Evolutionary conservation across 2,113 vertebrate genomes (phyloP).

Genomic region (Uria lomvia): DNA sequence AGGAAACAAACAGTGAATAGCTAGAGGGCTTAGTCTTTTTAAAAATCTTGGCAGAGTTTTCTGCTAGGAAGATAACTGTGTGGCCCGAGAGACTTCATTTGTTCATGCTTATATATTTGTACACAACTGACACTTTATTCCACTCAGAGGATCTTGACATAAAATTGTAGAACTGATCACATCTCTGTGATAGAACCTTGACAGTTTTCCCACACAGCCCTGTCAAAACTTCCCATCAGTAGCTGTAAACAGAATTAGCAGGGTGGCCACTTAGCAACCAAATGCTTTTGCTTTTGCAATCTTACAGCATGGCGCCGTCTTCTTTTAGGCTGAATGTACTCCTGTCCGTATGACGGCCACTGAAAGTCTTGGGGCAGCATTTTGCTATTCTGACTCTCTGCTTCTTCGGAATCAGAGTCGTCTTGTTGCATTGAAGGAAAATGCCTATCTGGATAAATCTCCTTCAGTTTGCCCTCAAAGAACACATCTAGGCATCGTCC

Average conservation of each 20-base stretch:
- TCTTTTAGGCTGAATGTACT: slow-evolving; percentile 89
- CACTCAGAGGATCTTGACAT: neutral
- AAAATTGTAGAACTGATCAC: neutral
- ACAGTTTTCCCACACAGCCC: neutral
- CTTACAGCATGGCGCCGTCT: slow-evolving; percentile 87
- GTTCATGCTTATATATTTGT: neutral
- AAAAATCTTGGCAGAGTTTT: neutral
- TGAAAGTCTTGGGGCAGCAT: slow-evolving; percentile 74
- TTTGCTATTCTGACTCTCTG: slow-evolving; percentile 76
- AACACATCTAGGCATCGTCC: slow-evolving; percentile 88
- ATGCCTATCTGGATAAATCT: slow-evolving; percentile 82
- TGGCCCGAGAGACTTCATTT: neutral
- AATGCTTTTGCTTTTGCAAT: slow-evolving; percentile 48
- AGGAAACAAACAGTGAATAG: slow-evolving; percentile 27
- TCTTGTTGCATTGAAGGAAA: slow-evolving; percentile 79
- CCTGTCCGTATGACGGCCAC: slow-evolving; percentile 83
- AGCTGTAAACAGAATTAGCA: slow-evolving; percentile 23
- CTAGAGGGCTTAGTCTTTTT: neutral
- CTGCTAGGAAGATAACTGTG: neutral
- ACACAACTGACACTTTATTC: neutral
- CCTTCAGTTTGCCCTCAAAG: slow-evolving; percentile 85
- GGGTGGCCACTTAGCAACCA: slow-evolving; percentile 44
- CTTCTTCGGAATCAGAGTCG: slow-evolving; percentile 90
- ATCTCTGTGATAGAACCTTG: neutral
- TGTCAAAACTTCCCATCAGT: slow-evolving; percentile 8